Base-by-base conservation (phyloP, 2,113 vertebrate genomes). In the Scophthalmus maximus region DNA sequence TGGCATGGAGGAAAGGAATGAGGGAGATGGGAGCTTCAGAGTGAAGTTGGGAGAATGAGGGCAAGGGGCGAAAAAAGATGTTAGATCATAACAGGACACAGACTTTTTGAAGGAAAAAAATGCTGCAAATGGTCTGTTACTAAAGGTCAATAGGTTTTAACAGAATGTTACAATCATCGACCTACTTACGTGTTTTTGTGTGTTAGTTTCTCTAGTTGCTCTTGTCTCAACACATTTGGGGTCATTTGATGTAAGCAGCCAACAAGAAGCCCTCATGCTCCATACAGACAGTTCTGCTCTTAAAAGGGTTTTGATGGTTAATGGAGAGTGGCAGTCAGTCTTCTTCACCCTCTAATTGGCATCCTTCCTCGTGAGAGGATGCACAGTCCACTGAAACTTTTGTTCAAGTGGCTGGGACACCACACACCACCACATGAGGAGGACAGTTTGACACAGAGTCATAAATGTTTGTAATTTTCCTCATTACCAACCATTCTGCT, bases 1-100 rank as follows among this genome's bases (percentile, higher is more conserved):
- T 14, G 42, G 73, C 49, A 10, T 20, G 23, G 53, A 73, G 47
- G 44, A 8, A 51, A 40, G 53, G 62, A 76, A 65, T 40, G 32
- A 51, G 32, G 62, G 72, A 17, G 68, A 15, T 1, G 1, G 26
- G 46, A 17, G 64, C 50, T 62, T 47, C 15, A 8, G 70, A 78
- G 59, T 73, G 81, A 69, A 36, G 17, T 42, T 18, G 52, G 66
- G 52, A 47, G 38, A 38, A 27, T 14, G 69, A 66, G 53, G n/a
- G 59, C 25, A 22, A 23, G 52, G 14, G 61, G 49, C 58, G 27
- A 20, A 76, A 46, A 53, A 14, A 18, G 49, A 49, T 29, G 23
- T 8, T 12, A 36, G 34, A 4, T n/a, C n/a, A n/a, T n/a, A n/a
- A n/a, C n/a, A 36, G 34, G 12, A 12, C 1, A 36, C 8, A 30